Percentiles rank a stretch among this genome's conserved stretches.
Evolutionary conservation across 2,888 invertebrate genomes (phyloP).

Genomic region (Onthophagus sagittarius): DNA sequence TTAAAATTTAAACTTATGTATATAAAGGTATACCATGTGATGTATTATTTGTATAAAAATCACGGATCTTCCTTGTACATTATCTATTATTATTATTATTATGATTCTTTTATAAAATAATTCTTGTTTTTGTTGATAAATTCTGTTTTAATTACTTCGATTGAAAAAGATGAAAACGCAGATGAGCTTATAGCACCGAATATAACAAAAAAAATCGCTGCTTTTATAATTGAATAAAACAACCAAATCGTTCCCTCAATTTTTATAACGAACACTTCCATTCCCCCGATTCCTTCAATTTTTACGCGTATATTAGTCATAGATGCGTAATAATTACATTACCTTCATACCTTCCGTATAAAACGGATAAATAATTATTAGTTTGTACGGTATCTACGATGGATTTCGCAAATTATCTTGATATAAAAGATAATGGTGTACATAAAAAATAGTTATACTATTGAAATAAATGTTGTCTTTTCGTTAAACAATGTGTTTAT

Average conservation of each 20-base stretch:
- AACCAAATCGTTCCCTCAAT: not conserved
- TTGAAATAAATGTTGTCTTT: conserved; percentile 42
- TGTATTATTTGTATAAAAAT: conserved; percentile 37
- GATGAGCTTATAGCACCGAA: conserved; percentile 8
- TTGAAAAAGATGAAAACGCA: not conserved
- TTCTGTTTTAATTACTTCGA: not conserved
- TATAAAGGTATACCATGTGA: conserved; percentile 33
- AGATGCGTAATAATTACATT: not conserved
- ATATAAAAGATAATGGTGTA: conserved; percentile 34
- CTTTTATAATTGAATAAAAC: not conserved
- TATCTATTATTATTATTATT: conserved; percentile 8
- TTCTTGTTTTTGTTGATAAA: no score
- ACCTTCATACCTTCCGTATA: not conserved
- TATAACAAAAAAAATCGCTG: not conserved
- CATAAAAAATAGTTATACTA: conserved; percentile 38
- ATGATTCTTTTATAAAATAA: not conserved
- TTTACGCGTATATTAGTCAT: conserved; percentile 2
- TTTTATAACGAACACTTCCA: conserved; percentile 13
- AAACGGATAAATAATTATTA: conserved; percentile 5
- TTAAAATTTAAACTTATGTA: conserved; percentile 23
- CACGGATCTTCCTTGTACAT: conserved; percentile 36
- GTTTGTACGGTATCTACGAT: conserved; percentile 7
- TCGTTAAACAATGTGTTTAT: conserved; percentile 21
- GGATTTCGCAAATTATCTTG: conserved; percentile 16
- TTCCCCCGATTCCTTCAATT: conserved; percentile 1